These are phyloP conservation scores for Willisornis vidua DNA, from an alignment of 2,113 vertebrate genomes.

Conservation along the genomic window DNA sequence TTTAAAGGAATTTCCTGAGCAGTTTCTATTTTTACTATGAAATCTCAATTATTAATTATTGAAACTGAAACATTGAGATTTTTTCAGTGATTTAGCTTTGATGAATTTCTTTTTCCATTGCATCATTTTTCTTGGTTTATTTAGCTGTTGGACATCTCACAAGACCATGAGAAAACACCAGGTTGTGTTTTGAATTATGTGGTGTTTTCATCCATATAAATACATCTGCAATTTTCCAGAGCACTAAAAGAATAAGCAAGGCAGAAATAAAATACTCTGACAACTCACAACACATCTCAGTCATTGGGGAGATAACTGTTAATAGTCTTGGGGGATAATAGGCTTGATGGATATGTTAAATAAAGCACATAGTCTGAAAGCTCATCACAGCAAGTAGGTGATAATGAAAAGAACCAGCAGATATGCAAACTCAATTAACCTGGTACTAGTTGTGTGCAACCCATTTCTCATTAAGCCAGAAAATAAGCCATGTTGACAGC, in stretches of 20 bases:
- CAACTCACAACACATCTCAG: not conserved
- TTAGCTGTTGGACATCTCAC: not conserved
- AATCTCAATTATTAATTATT: not conserved
- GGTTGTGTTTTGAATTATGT: not conserved
- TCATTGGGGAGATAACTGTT: slow-evolving; percentile 11
- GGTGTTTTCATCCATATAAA: not conserved
- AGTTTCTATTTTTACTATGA: not conserved
- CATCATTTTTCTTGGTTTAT: not conserved
- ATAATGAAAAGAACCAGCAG: not conserved
- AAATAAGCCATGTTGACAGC: not conserved
- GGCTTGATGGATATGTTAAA: slow-evolving; percentile 40
- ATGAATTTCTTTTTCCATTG: not conserved
- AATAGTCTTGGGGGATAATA: slow-evolving; percentile 24
- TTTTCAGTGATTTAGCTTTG: not conserved
- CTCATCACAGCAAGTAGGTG: not conserved
- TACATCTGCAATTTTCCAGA: not conserved
- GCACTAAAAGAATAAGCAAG: slow-evolving; percentile 17
- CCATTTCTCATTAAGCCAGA: not conserved
- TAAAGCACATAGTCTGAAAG: not conserved
- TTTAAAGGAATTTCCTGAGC: not conserved
- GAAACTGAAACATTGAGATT: not conserved
- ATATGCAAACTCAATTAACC: not conserved
- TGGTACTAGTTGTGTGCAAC: not conserved
- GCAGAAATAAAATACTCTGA: slow-evolving; percentile 44
- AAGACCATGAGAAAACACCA: not conserved